Percentiles rank a stretch among this genome's conserved stretches.
phyloP scores from a whole-genome alignment of 2,113 vertebrate species.

The Pterophyllum scalare region DNA sequence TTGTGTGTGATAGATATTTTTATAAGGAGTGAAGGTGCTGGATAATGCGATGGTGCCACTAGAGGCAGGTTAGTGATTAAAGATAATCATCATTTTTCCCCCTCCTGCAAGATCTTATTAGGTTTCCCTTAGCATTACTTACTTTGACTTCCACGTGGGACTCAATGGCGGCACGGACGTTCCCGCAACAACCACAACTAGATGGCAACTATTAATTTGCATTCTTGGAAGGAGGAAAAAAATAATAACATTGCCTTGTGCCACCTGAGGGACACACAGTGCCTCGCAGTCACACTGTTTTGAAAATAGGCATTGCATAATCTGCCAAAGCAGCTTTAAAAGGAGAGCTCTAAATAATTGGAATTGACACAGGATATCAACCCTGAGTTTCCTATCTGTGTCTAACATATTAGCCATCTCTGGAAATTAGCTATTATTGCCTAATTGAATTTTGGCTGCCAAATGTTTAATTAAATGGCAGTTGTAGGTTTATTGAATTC shows the following conservation, averaged over 20 bases:
- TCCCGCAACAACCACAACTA: constrained; percentile 4
- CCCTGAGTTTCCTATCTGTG: constrained; percentile 51
- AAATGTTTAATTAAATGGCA: constrained; percentile 77
- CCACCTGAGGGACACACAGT: constrained; percentile 37
- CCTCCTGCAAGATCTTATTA: constrained; percentile 89
- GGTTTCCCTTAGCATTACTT: constrained; percentile 89
- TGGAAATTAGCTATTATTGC: constrained; percentile 70
- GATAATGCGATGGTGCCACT: constrained; percentile 90
- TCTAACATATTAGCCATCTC: constrained; percentile 52
- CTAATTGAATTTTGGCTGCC: constrained; percentile 74
- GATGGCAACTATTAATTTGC: constrained; percentile 55
- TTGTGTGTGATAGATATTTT: constrained; percentile 96
- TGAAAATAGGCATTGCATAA: constrained; percentile 56
- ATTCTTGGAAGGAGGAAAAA: constrained; percentile 30
- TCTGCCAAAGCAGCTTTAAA: constrained; percentile 46
- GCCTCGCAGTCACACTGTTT: constrained; percentile 37
- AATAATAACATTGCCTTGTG: constrained; percentile 32
- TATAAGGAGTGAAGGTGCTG: constrained; percentile 96
- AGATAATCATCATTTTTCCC: constrained; percentile 91
- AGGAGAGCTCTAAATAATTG: constrained; percentile 67
- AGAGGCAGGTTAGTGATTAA: constrained; percentile 96
- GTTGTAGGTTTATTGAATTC: constrained; percentile 71
- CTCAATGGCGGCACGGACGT: neutral
- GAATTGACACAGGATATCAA: constrained; percentile 65
- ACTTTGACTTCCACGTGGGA: constrained; percentile 88